phyloP scores from a whole-genome alignment of 2,888 invertebrate genomes.

The Coremacera marginata region DNA sequence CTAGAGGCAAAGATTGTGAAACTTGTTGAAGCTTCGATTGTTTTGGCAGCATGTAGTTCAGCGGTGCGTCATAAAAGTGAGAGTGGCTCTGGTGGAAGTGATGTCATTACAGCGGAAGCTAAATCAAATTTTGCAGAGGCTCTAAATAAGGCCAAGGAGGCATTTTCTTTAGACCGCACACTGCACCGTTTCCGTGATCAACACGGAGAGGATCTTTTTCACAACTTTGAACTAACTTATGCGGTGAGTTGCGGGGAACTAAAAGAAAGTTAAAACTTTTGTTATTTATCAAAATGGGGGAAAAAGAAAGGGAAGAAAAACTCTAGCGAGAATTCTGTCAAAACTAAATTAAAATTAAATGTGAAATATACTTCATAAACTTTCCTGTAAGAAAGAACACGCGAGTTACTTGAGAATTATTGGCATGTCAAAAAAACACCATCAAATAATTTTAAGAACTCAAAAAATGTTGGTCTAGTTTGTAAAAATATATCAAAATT shows the following conservation, averaged over 20 bases:
- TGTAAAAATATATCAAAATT: too few species aligned
- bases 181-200: slow-evolving; percentile 93
- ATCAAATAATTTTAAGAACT: too few species aligned
- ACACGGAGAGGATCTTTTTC: slow-evolving; percentile 87
- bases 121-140: slow-evolving; percentile 68
- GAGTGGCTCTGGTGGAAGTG: slow-evolving; percentile 9
- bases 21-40: slow-evolving; percentile 90
- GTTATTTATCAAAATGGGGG: too few species aligned
- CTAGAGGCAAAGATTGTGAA: slow-evolving; percentile 91
- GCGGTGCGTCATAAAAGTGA: slow-evolving; percentile 13
- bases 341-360: too few species aligned
- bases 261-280: too few species aligned
- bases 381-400: too few species aligned
- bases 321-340: too few species aligned
- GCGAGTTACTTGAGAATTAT: too few species aligned
- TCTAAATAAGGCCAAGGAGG: slow-evolving; percentile 95
- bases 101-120: slow-evolving; percentile 49
- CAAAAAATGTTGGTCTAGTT: too few species aligned
- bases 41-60: slow-evolving; percentile 59
- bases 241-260: slow-evolving; percentile 74
- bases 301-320: too few species aligned
- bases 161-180: slow-evolving; percentile 91
- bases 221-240: slow-evolving; percentile 96
- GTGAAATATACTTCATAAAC: too few species aligned
- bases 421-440: too few species aligned